Percentiles rank a stretch among this genome's conserved stretches.
These are phyloP conservation scores for Lobophora halterata DNA, from an alignment of 2,888 invertebrate species.

Conservation along the genomic window DNA sequence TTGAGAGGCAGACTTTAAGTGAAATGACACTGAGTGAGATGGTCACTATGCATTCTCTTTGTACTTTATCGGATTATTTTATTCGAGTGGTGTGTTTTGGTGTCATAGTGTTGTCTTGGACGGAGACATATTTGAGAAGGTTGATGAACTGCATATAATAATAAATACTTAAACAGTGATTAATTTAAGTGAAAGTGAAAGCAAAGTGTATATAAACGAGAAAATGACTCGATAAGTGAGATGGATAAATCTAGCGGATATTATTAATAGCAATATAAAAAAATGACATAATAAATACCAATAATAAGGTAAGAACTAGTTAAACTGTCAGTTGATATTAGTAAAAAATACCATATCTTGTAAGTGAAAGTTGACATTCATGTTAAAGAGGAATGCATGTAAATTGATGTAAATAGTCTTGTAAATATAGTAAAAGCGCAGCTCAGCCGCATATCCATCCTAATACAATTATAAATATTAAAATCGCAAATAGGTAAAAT, in stretches of 20 bases:
- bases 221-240: neutral
- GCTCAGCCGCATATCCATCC: conserved; percentile 76
- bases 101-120: conserved; percentile 9
- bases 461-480: conserved; percentile 54
- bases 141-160: conserved; percentile 13
- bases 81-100: neutral
- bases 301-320: conserved; percentile 1
- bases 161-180: neutral
- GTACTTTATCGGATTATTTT: conserved; percentile 5
- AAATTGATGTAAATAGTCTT: conserved; percentile 59
- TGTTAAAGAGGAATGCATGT: conserved; percentile 42
- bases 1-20: no score
- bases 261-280: no score
- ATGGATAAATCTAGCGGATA: no score
- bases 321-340: conserved; percentile 19
- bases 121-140: conserved; percentile 21
- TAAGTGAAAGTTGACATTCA: conserved; percentile 32
- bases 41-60: no score
- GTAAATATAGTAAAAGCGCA: conserved; percentile 51
- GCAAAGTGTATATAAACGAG: conserved; percentile 1
- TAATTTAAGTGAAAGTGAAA: neutral
- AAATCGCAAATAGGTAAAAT: conserved; percentile 36
- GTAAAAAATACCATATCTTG: conserved; percentile 40
- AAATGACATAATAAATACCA: conserved; percentile 4
- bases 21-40: neutral